Evolutionary conservation across 1,140 invertebrate genomes (phyloP).

Genomic region (Drosophila leontia): DNA sequence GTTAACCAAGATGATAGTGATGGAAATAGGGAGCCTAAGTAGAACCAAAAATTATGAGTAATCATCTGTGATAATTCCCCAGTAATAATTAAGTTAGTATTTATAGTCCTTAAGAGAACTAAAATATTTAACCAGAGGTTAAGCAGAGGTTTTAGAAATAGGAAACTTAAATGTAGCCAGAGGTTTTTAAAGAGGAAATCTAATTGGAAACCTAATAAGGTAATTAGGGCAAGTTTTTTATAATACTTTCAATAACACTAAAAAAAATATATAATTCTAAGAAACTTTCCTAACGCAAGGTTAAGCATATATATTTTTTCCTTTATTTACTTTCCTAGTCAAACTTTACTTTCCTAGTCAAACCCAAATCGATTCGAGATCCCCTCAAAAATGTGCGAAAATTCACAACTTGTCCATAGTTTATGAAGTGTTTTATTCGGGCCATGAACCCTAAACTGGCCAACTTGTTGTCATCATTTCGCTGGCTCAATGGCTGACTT

Average conservation of each 20-base stretch:
- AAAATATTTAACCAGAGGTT: not conserved
- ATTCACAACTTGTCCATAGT: slow-evolving; percentile 12
- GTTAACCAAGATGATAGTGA: not conserved
- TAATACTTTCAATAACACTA: no score
- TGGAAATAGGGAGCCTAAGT: not conserved
- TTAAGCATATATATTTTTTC: not conserved
- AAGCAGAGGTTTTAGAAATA: not conserved
- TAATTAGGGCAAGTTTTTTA: no score
- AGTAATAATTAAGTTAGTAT: not conserved
- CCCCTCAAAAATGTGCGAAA: slow-evolving; percentile 22
- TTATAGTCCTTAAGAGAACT: no score
- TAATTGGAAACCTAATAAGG: no score
- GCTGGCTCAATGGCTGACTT: slow-evolving; percentile 4
- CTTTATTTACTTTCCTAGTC: not conserved
- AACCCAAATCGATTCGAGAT: slow-evolving; percentile 15
- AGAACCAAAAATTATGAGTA: not conserved
- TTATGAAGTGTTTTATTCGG: slow-evolving; percentile 42
- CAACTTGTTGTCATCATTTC: slow-evolving; percentile 44
- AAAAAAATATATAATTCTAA: no score
- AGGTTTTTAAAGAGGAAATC: no score
- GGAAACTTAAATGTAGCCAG: not conserved
- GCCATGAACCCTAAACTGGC: slow-evolving; percentile 30
- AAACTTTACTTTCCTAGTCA: not conserved
- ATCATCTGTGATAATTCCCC: not conserved
- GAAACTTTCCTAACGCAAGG: not conserved